These are phyloP conservation scores for Anthophora plumipes DNA, from an alignment of 2,888 invertebrate genomes.

Conservation along the genomic window DNA sequence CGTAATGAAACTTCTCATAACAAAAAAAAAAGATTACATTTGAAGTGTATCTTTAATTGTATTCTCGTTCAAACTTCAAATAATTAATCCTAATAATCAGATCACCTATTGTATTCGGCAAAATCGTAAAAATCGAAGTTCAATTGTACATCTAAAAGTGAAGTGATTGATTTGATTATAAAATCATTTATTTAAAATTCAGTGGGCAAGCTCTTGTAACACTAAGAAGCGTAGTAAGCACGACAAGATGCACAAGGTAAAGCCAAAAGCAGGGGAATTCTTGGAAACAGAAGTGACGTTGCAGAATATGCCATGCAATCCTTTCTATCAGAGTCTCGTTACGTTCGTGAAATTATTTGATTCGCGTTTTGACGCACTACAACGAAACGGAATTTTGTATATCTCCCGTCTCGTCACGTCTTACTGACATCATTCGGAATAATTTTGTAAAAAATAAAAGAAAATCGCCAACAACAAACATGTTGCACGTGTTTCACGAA, in stretches of 20 bases:
- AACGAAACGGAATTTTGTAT: constrained; percentile 40
- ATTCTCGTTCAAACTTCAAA: no score
- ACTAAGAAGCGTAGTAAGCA: neutral
- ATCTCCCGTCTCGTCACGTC: constrained; percentile 35
- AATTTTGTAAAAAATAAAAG: constrained; percentile 1
- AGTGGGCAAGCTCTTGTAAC: neutral
- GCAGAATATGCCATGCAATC: constrained; percentile 53
- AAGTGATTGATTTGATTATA: neutral
- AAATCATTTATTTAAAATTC: neutral
- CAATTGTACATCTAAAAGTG: no score
- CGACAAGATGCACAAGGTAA: constrained; percentile 29
- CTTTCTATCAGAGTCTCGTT: constrained; percentile 47
- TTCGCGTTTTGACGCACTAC: constrained; percentile 42
- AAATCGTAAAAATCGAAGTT: no score
- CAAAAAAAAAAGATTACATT: no score
- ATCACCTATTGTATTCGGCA: no score
- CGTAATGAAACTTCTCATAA: no score
- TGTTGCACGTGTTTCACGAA: neutral
- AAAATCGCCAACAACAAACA: neutral
- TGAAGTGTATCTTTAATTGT: no score
- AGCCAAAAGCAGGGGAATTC: constrained; percentile 41
- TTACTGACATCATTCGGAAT: constrained; percentile 9
- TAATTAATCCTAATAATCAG: no score
- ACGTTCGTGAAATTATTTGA: constrained; percentile 55
- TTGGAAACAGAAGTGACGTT: constrained; percentile 45